Evolutionary conservation across 1,140 invertebrate species (phyloP), one percentile per base, ranked within the genome.

Genomic region (Dolichoris vasculosae): DNA sequence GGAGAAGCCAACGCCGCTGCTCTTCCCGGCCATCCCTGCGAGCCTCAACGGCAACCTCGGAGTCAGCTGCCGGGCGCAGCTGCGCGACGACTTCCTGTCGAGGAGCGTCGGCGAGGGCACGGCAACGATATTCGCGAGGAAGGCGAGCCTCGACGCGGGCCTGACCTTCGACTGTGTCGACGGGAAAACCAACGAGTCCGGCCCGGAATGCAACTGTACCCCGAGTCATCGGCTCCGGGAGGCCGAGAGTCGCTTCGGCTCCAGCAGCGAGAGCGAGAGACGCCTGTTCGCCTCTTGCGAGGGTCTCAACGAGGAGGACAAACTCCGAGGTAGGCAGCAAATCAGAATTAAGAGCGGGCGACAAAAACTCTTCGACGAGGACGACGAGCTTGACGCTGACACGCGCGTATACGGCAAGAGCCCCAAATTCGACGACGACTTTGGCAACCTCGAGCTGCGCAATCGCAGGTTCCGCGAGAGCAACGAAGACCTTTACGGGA

Each of bases 401-500:
- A 90, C 90, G 1, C 89, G 91, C 77, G 89, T 92, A 40, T 93
- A 93, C 78, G 93, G 92, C 23, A 93, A 93, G 88, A 93, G 93
- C 83, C 93, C 92, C 2, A 93, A 93, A 73, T 93, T 93, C 85
- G 93, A 93, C 80, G 92, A 92, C 20, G 91, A 91, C 32, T 87
- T 92, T 20, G 90, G 88, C 4, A 90, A 87, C 76, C 73, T 78
- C 69, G 11, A 87, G 75, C 38, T 86, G 87, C 69, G 80, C 11
- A 46, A 17, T 20, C 64, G 85, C 0, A 46, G 46, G 7, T n/a
- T 20, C 2, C 48, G 46, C 0, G 79, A 83, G 38, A 43, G 30
- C n/a, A 82, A 84, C 46, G 88, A 86, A 17, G 89, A 90, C 73
- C 55, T n/a, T 11, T 80, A 84, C 0, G 86, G 86, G 0, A 48